Evolutionary conservation across 2,113 vertebrate genomes (phyloP).

Genomic region (Cercopithecus mona): DNA sequence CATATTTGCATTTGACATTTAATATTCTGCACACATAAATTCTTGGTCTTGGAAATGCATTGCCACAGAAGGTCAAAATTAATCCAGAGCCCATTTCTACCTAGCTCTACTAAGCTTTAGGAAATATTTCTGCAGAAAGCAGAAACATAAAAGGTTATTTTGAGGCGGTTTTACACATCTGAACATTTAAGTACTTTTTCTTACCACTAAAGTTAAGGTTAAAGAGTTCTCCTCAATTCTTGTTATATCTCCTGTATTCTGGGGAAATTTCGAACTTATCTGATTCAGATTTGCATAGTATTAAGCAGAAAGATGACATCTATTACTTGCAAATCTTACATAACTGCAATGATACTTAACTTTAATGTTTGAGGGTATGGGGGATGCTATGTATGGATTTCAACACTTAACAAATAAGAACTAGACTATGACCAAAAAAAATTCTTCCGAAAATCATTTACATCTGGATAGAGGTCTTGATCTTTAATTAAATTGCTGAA

Average conservation of each 20-base stretch:
- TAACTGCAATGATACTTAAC: slow-evolving; percentile 58
- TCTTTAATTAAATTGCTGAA: slow-evolving; percentile 43
- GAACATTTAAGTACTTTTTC: slow-evolving; percentile 67
- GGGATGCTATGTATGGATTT: background rate
- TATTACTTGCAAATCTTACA: slow-evolving; percentile 66
- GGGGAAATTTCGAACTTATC: slow-evolving; percentile 48
- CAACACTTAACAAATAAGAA: slow-evolving; percentile 56
- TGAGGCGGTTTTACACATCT: slow-evolving; percentile 40
- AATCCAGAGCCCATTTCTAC: slow-evolving; percentile 77
- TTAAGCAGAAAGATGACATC: slow-evolving; percentile 63
- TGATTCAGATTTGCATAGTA: slow-evolving; percentile 66
- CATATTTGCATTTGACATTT: slow-evolving; percentile 90
- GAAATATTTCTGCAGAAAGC: slow-evolving; percentile 71
- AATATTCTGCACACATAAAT: slow-evolving; percentile 83
- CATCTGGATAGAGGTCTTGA: background rate
- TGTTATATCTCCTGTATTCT: slow-evolving; percentile 55
- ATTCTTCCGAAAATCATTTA: slow-evolving; percentile 18
- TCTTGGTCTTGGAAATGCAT: slow-evolving; percentile 81
- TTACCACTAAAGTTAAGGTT: slow-evolving; percentile 69
- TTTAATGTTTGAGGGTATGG: slow-evolving; percentile 51
- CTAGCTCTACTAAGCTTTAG: slow-evolving; percentile 72
- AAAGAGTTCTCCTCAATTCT: slow-evolving; percentile 63
- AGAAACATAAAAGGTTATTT: slow-evolving; percentile 69
- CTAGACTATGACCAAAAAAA: background rate
- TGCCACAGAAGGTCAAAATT: slow-evolving; percentile 81